Base-by-base conservation (phyloP, 2,113 vertebrate genomes). In the Falcunculus frontatus region DNA sequence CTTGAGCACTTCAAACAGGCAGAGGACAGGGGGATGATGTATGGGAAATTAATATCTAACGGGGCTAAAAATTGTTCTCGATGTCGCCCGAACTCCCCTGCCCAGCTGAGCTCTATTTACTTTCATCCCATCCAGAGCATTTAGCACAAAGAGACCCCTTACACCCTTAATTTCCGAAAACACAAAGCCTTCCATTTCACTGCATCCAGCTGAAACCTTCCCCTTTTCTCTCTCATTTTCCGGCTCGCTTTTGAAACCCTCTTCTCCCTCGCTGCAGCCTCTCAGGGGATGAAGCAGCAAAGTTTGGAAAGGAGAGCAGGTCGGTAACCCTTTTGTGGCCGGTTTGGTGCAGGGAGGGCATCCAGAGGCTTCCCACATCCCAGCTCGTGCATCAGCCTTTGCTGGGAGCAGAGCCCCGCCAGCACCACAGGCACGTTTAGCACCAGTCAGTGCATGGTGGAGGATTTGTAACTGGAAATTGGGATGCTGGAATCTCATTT, bases 11-110 rank as follows among this genome's bases (percentile, higher is more conserved):
- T 98, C 98, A 98, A 98, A 98, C 70, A 60, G 97, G 96, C 95
- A 63, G 94, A 97, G 97, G 97, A 97, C 96, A 85, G 96, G 96
- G 82, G 47, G 97, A 97, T 97, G 97, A 97, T 98, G 92, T 94
- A 90, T 44, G 93, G 93, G 96, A 98, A 98, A 98, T 98, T 98
- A 98, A 97, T 97, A 97, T 87, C 97, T 98, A 97, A 96, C 95
- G 10, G 97, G 91, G 95, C 97, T 97, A 96, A 96, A 97, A 98
- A 95, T 96, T 82, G 92, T 92, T 96, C 93, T 96, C 78, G 15
- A 2, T 95, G 96, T 95, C 93, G 69, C 96, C 94, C 95, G 74
- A 65, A 96, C 96, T 97, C 97, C 90, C 94, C 90, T 91, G 89
- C 94, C 97, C 95, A 50, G 89, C 87, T 93, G 90, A 96, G 95